Evolutionary conservation across 2,888 invertebrate genomes (phyloP), one percentile per base, ranked within the genome.

Genomic region (Nemotelus pantherinus): DNA sequence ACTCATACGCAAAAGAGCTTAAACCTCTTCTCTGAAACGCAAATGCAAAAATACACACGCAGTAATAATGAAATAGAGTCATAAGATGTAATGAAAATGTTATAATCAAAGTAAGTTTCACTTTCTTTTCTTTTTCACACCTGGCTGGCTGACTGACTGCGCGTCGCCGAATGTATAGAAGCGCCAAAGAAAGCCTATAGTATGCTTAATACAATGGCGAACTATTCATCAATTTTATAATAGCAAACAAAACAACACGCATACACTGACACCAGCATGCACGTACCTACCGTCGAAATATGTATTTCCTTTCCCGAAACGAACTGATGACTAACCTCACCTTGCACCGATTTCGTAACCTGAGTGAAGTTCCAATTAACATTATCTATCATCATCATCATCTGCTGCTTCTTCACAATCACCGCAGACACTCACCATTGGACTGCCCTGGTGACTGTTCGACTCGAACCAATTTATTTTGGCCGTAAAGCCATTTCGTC

Each of bases 61-160:
- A 9, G 43, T 63, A 63, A 63, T 25, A 63, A 63, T 63, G 4
- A 63, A 63, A 63, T 63, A n/a, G 43, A 63, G 43, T 4, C 41
- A 47, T 41, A 63, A 47, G 41, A 48, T 55, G 39, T 60, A 60
- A 74, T 63, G 74, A 48, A 48, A 74, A 70, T 70, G 55, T 70
- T 72, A 72, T 60, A 60, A 74, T 63, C 74, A 50, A 74, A 72
- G 55, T 60, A 63, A 74, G 63, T 74, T 74, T 74, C 74, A 74
- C 74, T 74, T 74, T 60, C 74, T 63, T 74, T 58, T 71, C 71
- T 43, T 74, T 60, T 43, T 41, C 63, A 41, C 74, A 44, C 72
- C 44, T 72, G 47, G 72, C 47, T 58, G 57, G 57, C 41, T 44
- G 71, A 3, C n/a, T 10, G 10, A 25, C 25, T 25, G 25, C 25